These are phyloP conservation scores for Lucinisca nassula DNA, from an alignment of 2,888 invertebrate species.

Conservation along the genomic window DNA sequence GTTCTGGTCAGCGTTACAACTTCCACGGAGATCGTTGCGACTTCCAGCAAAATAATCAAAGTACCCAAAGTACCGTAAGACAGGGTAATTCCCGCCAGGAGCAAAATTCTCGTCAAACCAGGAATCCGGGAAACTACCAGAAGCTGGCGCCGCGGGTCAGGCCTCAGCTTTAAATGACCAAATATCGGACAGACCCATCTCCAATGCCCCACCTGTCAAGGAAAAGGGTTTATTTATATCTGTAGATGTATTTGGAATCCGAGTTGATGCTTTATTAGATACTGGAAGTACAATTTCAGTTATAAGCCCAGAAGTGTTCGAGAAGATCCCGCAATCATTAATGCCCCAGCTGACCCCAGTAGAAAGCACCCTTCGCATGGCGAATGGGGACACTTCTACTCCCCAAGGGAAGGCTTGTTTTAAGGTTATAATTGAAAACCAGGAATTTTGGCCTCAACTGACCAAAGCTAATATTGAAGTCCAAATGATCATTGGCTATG, in stretches of 20 bases:
- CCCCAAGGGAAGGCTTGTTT: background rate
- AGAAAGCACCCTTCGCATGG: background rate
- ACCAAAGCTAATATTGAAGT: background rate
- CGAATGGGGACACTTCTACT: background rate
- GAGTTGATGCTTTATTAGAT: background rate
- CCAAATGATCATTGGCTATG: background rate
- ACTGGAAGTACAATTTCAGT: background rate
- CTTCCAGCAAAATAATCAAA: too few species aligned
- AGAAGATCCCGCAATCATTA: background rate
- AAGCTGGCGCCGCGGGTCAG: constrained; percentile 14
- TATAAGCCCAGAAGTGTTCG: background rate
- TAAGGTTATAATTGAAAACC: background rate
- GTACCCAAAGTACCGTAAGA: too few species aligned
- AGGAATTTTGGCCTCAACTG: background rate
- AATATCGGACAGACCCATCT: background rate
- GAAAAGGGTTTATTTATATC: background rate
- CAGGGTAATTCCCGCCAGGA: too few species aligned
- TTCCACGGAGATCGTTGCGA: too few species aligned
- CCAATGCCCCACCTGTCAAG: background rate
- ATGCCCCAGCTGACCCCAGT: background rate
- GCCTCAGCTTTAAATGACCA: background rate
- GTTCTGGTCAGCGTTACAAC: too few species aligned
- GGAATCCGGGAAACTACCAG: constrained; percentile 4
- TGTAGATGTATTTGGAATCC: background rate
- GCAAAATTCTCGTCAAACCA: too few species aligned